Percentiles rank a stretch among this genome's conserved stretches.
Conservation (phyloP, 53 echinoderm and acorn worm species). For the Echinometra lucunter region DNA sequence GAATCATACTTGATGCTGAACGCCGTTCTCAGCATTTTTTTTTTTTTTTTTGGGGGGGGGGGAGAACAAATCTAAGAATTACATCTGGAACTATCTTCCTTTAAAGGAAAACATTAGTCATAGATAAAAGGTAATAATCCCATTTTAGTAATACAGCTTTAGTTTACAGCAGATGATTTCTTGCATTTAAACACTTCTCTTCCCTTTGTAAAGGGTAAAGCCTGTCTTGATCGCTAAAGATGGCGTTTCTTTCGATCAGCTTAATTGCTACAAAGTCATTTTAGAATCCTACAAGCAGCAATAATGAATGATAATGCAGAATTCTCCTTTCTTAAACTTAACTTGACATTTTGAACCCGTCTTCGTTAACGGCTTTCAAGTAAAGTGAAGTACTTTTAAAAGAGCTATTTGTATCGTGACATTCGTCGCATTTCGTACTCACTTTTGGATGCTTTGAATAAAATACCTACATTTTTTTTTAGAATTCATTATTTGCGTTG, state of each 20-base stretch:
- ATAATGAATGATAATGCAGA: neutral
- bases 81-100: neutral
- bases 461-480: neutral
- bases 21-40: too few species aligned
- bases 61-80: neutral
- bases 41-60: too few species aligned
- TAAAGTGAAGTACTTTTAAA: neutral
- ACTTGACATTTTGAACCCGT: neutral
- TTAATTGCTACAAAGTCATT: slow-evolving; percentile 7
- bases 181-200: neutral
- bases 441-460: neutral
- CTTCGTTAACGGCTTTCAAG: neutral
- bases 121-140: neutral
- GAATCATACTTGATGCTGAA: neutral
- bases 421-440: neutral
- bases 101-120: neutral
- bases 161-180: neutral
- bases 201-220: neutral
- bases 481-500: too few species aligned
- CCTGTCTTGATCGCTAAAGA: neutral
- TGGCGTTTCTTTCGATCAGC: neutral
- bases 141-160: too few species aligned
- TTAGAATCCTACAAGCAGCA: neutral
- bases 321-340: neutral
- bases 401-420: neutral